Conservation (phyloP, 2,888 invertebrate species). For the Hemaris fuciformis region DNA sequence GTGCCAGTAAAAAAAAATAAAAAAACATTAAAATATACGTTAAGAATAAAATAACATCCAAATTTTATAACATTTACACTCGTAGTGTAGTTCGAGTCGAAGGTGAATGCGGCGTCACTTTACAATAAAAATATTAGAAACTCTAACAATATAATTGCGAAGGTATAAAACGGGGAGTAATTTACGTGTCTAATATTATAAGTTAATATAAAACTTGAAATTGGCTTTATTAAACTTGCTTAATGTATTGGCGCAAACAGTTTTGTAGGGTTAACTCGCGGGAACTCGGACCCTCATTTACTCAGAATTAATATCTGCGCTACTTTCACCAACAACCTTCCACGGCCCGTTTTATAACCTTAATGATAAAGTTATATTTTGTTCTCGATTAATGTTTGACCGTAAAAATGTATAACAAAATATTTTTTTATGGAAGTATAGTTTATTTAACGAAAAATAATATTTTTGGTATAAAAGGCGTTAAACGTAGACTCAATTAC, state of each 20-base stretch:
- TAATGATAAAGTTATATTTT: slow-evolving; percentile 24
- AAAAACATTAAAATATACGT: too few relatives aligned
- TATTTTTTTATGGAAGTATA: not conserved
- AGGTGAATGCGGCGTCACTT: too few relatives aligned
- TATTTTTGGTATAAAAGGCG: too few relatives aligned
- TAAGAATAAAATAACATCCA: too few relatives aligned
- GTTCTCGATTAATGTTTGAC: slow-evolving; percentile 22
- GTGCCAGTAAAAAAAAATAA: too few relatives aligned
- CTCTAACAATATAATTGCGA: too few relatives aligned
- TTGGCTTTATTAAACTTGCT: slow-evolving; percentile 24
- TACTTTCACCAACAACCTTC: slow-evolving; percentile 26
- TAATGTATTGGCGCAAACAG: slow-evolving; percentile 24
- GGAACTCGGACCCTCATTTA: slow-evolving; percentile 33
- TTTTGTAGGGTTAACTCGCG: slow-evolving; percentile 20
- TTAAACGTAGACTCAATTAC: too few relatives aligned
- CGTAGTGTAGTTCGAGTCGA: too few relatives aligned
- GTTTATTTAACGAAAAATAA: too few relatives aligned
- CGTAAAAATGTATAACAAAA: slow-evolving; percentile 8
- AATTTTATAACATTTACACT: too few relatives aligned
- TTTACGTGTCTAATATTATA: slow-evolving; percentile 6
- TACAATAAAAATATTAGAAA: too few relatives aligned
- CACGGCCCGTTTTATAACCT: slow-evolving; percentile 16
- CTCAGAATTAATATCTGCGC: slow-evolving; percentile 42
- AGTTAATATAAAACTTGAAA: slow-evolving; percentile 18
- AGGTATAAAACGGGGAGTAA: too few relatives aligned